These are phyloP conservation scores for Sciaenops ocellatus DNA, from an alignment of 2,797 vertebrate species.

Conservation along the genomic window DNA sequence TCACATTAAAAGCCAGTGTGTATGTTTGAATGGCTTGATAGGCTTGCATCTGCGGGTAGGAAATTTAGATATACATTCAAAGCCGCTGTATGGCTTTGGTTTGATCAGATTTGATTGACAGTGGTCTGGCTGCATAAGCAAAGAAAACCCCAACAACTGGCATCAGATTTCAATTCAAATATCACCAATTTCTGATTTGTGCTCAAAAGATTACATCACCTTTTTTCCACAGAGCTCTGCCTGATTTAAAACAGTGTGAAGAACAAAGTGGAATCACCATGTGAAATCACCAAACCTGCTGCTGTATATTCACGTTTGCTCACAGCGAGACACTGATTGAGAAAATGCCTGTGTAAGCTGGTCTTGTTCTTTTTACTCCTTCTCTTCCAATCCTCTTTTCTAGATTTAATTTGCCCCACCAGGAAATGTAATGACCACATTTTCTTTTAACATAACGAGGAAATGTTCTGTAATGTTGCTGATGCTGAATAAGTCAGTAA, in stretches of 20 bases:
- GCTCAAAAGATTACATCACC: not conserved
- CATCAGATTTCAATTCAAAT: not conserved
- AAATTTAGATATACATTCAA: not conserved
- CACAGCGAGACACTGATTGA: not conserved
- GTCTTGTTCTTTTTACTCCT: not conserved
- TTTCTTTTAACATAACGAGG: slow-evolving; percentile 7
- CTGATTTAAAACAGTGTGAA: not conserved
- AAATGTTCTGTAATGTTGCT: not conserved
- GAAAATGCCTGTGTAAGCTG: not conserved
- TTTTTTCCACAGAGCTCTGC: not conserved
- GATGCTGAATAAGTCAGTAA: not conserved
- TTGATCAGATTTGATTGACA: not conserved
- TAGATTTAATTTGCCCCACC: not conserved
- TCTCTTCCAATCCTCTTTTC: not conserved
- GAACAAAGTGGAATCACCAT: no score
- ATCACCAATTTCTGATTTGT: not conserved
- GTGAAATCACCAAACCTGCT: no score
- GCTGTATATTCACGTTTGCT: not conserved
- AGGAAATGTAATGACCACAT: not conserved
- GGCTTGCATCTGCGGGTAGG: slow-evolving; percentile 2
- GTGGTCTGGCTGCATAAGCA: not conserved
- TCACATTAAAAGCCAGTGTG: slow-evolving; percentile 27
- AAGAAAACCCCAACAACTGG: not conserved
- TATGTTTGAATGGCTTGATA: slow-evolving; percentile 21
- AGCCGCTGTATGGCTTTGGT: not conserved